Evolutionary conservation across 1,140 invertebrate genomes (phyloP).

Genomic region (Heliconius himera): DNA sequence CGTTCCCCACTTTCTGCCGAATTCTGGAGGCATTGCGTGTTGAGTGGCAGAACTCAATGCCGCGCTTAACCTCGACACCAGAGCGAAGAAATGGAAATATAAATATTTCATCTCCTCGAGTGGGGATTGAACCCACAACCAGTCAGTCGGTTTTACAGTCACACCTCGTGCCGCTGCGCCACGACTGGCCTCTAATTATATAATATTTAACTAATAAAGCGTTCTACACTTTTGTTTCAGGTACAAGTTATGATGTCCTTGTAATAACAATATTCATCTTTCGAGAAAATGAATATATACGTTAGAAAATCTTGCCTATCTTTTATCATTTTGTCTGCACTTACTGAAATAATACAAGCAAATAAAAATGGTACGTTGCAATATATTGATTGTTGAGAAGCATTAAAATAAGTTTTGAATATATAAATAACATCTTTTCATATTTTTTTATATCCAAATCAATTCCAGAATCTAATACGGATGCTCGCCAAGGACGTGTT

Average conservation of each 20-base stretch:
- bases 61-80: too few relatives aligned
- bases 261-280: background rate
- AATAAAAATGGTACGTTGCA: conserved; percentile 33
- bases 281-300: conserved; percentile 25
- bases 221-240: background rate
- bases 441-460: background rate
- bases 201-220: background rate
- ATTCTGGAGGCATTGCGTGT: too few relatives aligned
- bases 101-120: too few relatives aligned
- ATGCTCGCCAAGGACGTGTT: conserved; percentile 45
- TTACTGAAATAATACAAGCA: conserved; percentile 29
- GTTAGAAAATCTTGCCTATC: conserved; percentile 27
- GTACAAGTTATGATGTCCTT: conserved; percentile 1
- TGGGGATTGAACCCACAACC: too few relatives aligned
- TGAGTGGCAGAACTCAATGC: too few relatives aligned
- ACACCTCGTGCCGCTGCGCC: too few relatives aligned
- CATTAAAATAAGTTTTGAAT: too few relatives aligned
- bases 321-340: conserved; percentile 24
- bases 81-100: too few relatives aligned
- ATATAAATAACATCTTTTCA: background rate
- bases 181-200: too few relatives aligned
- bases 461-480: conserved; percentile 47
- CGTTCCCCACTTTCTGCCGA: too few relatives aligned
- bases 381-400: background rate
- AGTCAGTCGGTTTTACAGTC: too few relatives aligned